Evolutionary conservation across 1,140 invertebrate genomes (phyloP), one percentile per base, ranked within the genome.

Genomic region (Panagrolaimus sp.): DNA sequence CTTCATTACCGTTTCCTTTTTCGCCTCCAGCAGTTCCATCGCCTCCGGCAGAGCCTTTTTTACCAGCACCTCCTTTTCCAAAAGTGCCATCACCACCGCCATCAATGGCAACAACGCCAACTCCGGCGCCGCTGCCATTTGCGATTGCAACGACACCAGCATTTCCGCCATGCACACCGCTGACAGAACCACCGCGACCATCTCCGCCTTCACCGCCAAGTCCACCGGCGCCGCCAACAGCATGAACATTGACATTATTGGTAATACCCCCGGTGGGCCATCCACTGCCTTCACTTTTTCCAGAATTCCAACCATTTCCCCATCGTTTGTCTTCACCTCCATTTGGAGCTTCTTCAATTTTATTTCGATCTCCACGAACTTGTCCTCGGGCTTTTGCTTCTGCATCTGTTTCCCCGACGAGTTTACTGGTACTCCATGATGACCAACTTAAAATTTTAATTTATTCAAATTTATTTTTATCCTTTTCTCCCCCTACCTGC

Each of bases 221-320:
- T 45, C 72, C 76, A 65, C 47, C 47, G 43, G 63, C 58, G 12
- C 71, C 71, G 17, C 73, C 77, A 28, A 43, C 55, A 9, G 71
- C 76, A 63, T 46, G 70, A 32, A 78, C 48, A 64, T 76, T 73
- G 28, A 78, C 43, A 48, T 76, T 75, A 67, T 70, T 77, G 14
- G 12, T 75, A 43, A 62, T 48, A 15, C 47, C 69, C n/a, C 9
- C 17, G 21, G 43, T 47, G n/a, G 43, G 12, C 12, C 21, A 15
- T 15, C 78, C 74, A 55, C 52, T 66, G 3, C 43, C 70, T 52
- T 58, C 69, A 4, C 71, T 66, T 32, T 45, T 52, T 43, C 70
- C 62, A 15, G 62, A 28, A 47, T 28, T 21, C 0, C 15, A 64
- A 28, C 47, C 52, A 70, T 48, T 68, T 17, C 63, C 68, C 32